phyloP scores from a whole-genome alignment of 2,113 vertebrate species.

The Hipposideros armiger region DNA sequence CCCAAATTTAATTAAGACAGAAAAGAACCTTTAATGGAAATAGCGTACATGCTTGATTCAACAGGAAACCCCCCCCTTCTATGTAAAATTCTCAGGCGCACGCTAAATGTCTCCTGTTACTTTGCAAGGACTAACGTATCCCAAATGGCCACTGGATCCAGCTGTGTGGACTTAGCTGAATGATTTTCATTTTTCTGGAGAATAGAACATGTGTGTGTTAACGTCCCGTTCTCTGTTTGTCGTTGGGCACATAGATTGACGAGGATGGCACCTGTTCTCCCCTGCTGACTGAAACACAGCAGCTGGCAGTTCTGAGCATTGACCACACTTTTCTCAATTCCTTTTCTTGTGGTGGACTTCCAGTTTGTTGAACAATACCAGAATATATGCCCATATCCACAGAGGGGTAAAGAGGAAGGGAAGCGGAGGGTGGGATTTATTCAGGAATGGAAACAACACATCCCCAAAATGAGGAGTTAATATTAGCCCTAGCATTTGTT shows the following conservation, averaged over 20 bases:
- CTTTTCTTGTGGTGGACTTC: background rate
- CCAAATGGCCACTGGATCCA: background rate
- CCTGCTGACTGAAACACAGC: constrained; percentile 57
- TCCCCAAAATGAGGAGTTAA: constrained; percentile 33
- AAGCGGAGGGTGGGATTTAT: background rate
- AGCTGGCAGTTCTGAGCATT: constrained; percentile 36
- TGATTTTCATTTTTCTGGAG: constrained; percentile 66
- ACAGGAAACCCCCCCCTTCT: background rate
- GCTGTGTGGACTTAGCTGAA: constrained; percentile 25
- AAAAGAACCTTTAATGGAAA: constrained; percentile 15
- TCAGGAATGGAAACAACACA: constrained; percentile 34
- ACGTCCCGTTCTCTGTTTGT: background rate
- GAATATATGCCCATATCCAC: background rate
- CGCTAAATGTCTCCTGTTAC: background rate
- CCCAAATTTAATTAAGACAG: background rate
- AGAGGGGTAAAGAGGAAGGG: background rate
- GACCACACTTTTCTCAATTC: background rate
- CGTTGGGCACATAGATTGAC: background rate
- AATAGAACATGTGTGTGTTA: constrained; percentile 29
- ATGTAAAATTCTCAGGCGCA: background rate
- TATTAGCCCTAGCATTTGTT: constrained; percentile 66
- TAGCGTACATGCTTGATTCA: background rate
- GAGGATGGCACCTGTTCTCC: constrained; percentile 58
- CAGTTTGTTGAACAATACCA: background rate
- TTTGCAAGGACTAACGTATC: background rate